Conservation (phyloP, 2,888 invertebrate genomes). For the Cosmia trapezina region DNA sequence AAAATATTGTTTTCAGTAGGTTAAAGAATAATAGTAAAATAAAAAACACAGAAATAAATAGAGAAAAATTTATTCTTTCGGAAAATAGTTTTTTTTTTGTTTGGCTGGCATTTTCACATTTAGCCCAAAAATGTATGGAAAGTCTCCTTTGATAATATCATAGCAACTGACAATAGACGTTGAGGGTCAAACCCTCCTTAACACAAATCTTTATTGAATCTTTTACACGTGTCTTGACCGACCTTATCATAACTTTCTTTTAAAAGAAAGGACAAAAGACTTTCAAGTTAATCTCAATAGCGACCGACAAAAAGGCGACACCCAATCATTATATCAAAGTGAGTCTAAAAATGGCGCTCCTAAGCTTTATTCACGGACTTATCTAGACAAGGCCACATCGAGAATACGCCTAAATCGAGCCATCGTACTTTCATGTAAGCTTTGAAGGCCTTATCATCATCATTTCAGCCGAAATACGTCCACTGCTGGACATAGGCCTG, state of each 20-base stretch:
- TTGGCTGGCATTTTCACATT: too few relatives aligned
- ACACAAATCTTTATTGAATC: slow-evolving; percentile 28
- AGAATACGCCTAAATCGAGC: background rate
- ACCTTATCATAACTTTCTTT: slow-evolving; percentile 13
- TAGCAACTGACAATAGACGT: background rate
- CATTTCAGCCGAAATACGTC: too few relatives aligned
- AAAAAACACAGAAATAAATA: too few relatives aligned
- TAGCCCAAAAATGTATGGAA: too few relatives aligned
- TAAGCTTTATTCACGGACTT: slow-evolving; percentile 6
- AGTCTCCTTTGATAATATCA: background rate
- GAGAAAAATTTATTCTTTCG: too few relatives aligned
- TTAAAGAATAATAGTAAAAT: too few relatives aligned
- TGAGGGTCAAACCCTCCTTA: slow-evolving; percentile 6
- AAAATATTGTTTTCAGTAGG: too few relatives aligned
- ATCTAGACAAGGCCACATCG: background rate
- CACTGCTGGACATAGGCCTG: too few relatives aligned
- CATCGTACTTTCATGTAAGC: background rate
- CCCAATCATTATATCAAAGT: slow-evolving; percentile 23
- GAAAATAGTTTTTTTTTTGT: too few relatives aligned
- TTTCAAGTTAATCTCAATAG: slow-evolving; percentile 4
- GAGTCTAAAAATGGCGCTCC: background rate
- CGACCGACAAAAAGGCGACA: background rate
- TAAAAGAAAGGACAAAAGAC: slow-evolving; percentile 6
- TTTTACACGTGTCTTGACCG: slow-evolving; percentile 10
- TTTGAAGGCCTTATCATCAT: too few relatives aligned